Evolutionary conservation across 2,797 vertebrate species (phyloP).

Genomic region (Sebastolobus altivelis): DNA sequence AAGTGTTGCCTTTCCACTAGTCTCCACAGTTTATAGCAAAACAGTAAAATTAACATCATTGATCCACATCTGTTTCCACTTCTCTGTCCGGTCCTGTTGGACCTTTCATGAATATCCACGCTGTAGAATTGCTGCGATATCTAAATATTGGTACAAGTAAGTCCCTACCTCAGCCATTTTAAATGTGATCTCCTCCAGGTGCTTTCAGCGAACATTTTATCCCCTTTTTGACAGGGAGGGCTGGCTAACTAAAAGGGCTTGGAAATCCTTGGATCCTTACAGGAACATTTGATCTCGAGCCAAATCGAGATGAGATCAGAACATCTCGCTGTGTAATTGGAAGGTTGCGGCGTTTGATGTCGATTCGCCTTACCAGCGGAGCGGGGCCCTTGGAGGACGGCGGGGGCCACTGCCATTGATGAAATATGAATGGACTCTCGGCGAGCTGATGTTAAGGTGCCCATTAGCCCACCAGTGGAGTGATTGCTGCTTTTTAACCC

Average conservation of each 20-base stretch:
- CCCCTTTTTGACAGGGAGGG: constrained; percentile 53
- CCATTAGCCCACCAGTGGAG: constrained; percentile 66
- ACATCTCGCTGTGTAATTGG: constrained; percentile 75
- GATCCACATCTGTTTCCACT: constrained; percentile 31
- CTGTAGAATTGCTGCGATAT: constrained; percentile 23
- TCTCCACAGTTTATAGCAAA: background rate
- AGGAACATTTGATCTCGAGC: constrained; percentile 77
- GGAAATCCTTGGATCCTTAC: constrained; percentile 51
- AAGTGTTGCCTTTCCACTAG: constrained; percentile 32
- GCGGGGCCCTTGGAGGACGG: constrained; percentile 6
- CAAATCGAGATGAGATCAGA: constrained; percentile 73
- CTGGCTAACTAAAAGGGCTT: constrained; percentile 50
- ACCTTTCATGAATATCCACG: constrained; percentile 16
- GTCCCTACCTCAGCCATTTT: constrained; percentile 46
- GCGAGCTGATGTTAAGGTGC: constrained; percentile 48
- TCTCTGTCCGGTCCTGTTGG: background rate
- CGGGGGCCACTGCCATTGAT: constrained; percentile 65
- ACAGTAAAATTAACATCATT: constrained; percentile 1
- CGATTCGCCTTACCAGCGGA: constrained; percentile 48
- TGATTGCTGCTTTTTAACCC: constrained; percentile 74
- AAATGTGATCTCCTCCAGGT: constrained; percentile 55
- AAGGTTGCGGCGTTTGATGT: constrained; percentile 77
- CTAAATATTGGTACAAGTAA: constrained; percentile 55
- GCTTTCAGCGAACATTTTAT: constrained; percentile 53
- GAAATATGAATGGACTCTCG: constrained; percentile 81